Evolutionary conservation across 2,888 invertebrate genomes (phyloP).

Genomic region (Tenthredo mesomela): DNA sequence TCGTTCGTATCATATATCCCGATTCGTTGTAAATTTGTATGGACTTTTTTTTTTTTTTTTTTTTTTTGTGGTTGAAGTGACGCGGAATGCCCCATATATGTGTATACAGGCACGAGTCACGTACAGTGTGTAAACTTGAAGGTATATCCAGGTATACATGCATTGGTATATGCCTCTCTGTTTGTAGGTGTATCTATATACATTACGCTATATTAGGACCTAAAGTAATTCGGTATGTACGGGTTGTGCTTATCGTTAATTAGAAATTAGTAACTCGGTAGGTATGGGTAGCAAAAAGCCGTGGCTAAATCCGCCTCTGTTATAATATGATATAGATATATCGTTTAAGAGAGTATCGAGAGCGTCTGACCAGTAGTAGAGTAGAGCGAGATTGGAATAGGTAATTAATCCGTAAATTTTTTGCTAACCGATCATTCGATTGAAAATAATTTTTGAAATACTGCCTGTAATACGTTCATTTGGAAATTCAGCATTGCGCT

Average conservation of each 20-base stretch:
- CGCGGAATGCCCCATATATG: neutral
- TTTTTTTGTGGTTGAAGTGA: no score
- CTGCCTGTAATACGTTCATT: neutral
- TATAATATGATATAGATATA: neutral
- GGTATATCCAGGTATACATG: neutral
- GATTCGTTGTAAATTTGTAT: no score
- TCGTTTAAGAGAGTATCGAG: neutral
- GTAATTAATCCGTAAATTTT: neutral
- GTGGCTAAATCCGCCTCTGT: neutral
- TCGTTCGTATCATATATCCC: no score
- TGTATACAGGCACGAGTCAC: neutral
- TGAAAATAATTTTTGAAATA: neutral
- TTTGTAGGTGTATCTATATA: neutral
- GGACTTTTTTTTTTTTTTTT: no score
- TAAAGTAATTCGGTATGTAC: conserved; percentile 28
- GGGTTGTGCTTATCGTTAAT: conserved; percentile 33
- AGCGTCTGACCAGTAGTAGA: no score
- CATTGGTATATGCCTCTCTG: neutral
- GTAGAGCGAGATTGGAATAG: neutral
- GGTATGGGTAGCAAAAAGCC: conserved; percentile 36
- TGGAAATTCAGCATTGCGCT: neutral
- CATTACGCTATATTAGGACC: conserved; percentile 5
- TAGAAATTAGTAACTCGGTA: conserved; percentile 17
- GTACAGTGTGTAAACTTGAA: neutral
- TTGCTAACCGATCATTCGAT: neutral